A percentile compares a stretch with the other conserved stretches of the same genome.
phyloP scores from a whole-genome alignment of 2,888 invertebrate genomes.

The Coleophora deauratella region DNA sequence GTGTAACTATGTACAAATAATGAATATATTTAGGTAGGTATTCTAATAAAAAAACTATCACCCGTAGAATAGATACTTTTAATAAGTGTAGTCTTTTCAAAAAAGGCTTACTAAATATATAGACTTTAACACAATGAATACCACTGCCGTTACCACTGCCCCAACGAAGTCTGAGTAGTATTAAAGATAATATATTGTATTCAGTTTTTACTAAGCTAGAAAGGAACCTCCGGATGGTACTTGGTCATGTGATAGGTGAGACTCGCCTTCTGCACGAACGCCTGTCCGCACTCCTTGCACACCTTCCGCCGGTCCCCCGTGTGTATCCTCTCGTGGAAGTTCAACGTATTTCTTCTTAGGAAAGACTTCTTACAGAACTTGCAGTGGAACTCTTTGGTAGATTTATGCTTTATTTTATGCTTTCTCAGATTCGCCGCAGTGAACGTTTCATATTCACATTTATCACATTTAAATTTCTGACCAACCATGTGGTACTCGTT shows the following conservation, averaged over 20 bases:
- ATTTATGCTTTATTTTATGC: slow-evolving; percentile 53
- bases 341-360: slow-evolving; percentile 40
- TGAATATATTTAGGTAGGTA: too few species aligned
- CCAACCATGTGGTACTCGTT: slow-evolving; percentile 57
- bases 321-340: slow-evolving; percentile 51
- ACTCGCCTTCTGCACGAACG: slow-evolving; percentile 62
- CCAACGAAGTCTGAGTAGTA: too few species aligned
- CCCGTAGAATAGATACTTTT: too few species aligned
- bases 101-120: too few species aligned
- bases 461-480: slow-evolving; percentile 39
- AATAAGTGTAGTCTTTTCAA: too few species aligned
- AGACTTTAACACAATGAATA: too few species aligned
- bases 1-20: too few species aligned
- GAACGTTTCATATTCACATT: slow-evolving; percentile 50
- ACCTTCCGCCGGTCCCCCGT: slow-evolving; percentile 52
- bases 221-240: slow-evolving; percentile 55
- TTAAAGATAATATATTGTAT: too few species aligned
- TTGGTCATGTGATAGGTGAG: slow-evolving; percentile 61
- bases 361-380: slow-evolving; percentile 59
- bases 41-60: too few species aligned
- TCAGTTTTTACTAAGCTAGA: slow-evolving; percentile 17
- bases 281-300: slow-evolving; percentile 48
- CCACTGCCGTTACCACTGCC: too few species aligned
- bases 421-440: slow-evolving; percentile 41
- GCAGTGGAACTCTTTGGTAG: slow-evolving; percentile 55